Conservation (phyloP, 2,888 invertebrate species). For the Rhyacophila evoluta region DNA sequence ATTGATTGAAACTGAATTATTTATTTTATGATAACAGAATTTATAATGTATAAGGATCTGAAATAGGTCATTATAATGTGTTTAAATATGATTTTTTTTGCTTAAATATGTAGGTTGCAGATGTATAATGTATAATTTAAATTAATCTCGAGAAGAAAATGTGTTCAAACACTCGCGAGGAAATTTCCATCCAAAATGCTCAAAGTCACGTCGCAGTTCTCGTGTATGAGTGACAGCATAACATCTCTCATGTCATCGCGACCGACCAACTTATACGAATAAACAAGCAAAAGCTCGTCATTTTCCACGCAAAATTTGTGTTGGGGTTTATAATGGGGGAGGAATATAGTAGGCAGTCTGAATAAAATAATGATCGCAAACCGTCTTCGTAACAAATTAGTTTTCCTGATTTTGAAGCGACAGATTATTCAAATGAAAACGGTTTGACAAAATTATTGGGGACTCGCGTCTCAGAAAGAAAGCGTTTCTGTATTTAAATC, state of each 20-base stretch:
- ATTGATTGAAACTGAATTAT: too few species aligned
- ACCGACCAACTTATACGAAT: conserved; percentile 14
- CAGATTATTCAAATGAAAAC: conserved; percentile 15
- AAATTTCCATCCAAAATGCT: conserved; percentile 22
- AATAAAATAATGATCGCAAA: conserved; percentile 9
- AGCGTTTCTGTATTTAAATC: neutral
- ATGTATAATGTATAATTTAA: neutral
- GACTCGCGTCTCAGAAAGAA: neutral
- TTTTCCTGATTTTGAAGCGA: conserved; percentile 22
- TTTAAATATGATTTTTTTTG: too few species aligned
- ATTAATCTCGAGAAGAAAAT: neutral
- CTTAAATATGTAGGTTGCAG: too few species aligned
- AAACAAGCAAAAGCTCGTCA: conserved; percentile 12
- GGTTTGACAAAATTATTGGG: neutral
- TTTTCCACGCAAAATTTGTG: conserved; percentile 13
- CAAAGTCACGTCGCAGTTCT: conserved; percentile 19
- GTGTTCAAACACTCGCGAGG: neutral
- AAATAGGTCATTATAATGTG: too few species aligned
- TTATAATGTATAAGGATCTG: too few species aligned
- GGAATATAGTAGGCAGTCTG: neutral
- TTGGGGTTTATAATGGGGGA: neutral
- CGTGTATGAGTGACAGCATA: conserved; percentile 18
- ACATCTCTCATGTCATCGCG: conserved; percentile 18
- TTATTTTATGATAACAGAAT: too few species aligned
- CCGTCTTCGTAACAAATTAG: conserved; percentile 9